Percentiles rank a stretch among this genome's conserved stretches.
phyloP scores from a whole-genome alignment of 1,140 invertebrate genomes.

The Antheraea pernyi region DNA sequence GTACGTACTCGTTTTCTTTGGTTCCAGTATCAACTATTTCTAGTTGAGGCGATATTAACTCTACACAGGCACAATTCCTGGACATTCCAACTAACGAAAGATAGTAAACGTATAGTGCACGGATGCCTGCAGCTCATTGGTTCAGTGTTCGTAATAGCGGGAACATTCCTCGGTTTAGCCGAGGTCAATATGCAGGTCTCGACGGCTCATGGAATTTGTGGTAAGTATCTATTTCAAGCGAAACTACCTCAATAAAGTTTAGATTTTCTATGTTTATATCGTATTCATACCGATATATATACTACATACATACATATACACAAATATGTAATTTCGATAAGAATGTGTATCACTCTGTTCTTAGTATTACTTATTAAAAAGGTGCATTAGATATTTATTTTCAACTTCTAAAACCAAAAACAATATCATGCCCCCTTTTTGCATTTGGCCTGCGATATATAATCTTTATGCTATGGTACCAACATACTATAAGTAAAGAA shows the following conservation, averaged over 20 bases:
- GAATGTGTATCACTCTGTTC: too few relatives aligned
- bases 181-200: slow-evolving; percentile 53
- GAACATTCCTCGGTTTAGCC: slow-evolving; percentile 63
- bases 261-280: neutral
- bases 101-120: slow-evolving; percentile 63
- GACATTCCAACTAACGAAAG: slow-evolving; percentile 61
- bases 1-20: neutral
- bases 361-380: too few relatives aligned
- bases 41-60: slow-evolving; percentile 66
- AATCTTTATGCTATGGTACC: too few relatives aligned
- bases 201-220: slow-evolving; percentile 68
- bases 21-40: slow-evolving; percentile 68
- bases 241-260: neutral
- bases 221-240: slow-evolving; percentile 35
- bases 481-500: too few relatives aligned
- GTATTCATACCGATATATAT: neutral
- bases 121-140: slow-evolving; percentile 67
- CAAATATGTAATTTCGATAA: too few relatives aligned
- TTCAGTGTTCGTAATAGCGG: slow-evolving; percentile 60
- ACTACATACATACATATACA: too few relatives aligned
- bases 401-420: too few relatives aligned
- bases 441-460: too few relatives aligned
- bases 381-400: too few relatives aligned
- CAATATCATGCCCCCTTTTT: too few relatives aligned
- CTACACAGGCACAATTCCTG: slow-evolving; percentile 68